Conservation (phyloP, 2,888 invertebrate genomes). For the Melanostoma scalare region DNA sequence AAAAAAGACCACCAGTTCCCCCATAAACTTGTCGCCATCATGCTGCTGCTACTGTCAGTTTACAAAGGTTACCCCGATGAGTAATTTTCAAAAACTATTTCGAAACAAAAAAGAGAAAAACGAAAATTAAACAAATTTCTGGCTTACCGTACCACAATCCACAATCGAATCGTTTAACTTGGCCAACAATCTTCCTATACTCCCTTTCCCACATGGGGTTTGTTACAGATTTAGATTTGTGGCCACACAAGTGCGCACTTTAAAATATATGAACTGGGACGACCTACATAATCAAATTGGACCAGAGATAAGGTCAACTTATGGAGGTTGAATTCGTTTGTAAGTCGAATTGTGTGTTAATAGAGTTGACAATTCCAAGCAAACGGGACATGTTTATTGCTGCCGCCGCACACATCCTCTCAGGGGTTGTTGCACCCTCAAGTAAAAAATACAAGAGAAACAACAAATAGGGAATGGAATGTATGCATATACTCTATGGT, state of each 20-base stretch:
- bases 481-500: constrained; percentile 39
- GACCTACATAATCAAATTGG: constrained; percentile 8
- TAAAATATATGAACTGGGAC: constrained; percentile 18
- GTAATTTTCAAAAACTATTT: neutral
- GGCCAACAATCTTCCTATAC: constrained; percentile 7
- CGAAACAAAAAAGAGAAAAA: constrained; percentile 18
- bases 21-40: constrained; percentile 62
- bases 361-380: constrained; percentile 60
- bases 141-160: constrained; percentile 12
- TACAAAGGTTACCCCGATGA: constrained; percentile 22
- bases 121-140: constrained; percentile 41
- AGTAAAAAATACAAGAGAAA: constrained; percentile 1
- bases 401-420: constrained; percentile 22
- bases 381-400: constrained; percentile 22
- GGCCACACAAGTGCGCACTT: constrained; percentile 19
- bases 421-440: constrained; percentile 49
- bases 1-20: neutral
- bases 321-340: constrained; percentile 61
- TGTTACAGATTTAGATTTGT: constrained; percentile 19
- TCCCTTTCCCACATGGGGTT: neutral
- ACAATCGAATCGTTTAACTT: constrained; percentile 62
- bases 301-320: constrained; percentile 51
- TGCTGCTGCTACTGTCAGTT: constrained; percentile 23
- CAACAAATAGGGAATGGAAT: constrained; percentile 9
- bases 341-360: constrained; percentile 61